Conservation (phyloP, 2,113 vertebrate species). For the Genyomyrus donnyi region DNA sequence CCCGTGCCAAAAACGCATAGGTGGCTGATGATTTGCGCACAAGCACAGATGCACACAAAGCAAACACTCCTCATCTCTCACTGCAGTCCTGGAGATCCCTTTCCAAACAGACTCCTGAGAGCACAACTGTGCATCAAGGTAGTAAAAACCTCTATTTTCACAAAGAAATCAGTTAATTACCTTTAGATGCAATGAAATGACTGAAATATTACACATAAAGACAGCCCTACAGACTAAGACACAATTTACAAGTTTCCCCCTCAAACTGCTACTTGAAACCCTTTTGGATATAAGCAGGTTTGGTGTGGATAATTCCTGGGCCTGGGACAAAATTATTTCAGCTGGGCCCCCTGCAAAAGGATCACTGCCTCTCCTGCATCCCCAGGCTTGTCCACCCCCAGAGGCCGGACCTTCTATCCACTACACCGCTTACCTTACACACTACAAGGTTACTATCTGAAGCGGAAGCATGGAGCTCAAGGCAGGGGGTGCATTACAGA, state of each 20-base stretch:
- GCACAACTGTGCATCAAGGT: not conserved
- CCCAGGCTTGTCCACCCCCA: not conserved
- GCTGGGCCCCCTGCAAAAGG: not conserved
- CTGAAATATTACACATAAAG: not conserved
- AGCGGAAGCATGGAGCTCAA: not conserved
- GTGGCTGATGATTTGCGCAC: not conserved
- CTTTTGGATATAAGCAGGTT: not conserved
- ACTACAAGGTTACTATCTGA: not conserved
- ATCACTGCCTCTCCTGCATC: not conserved
- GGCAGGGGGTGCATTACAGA: not conserved
- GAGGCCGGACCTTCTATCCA: not conserved
- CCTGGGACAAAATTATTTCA: not conserved
- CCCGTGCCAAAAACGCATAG: not conserved
- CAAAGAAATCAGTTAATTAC: not conserved
- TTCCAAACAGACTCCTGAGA: not conserved
- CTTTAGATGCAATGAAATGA: not conserved
- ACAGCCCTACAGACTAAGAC: not conserved
- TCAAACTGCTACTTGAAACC: not conserved
- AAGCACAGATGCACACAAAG: not conserved
- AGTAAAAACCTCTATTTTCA: not conserved
- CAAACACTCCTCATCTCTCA: not conserved
- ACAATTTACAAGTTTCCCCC: not conserved
- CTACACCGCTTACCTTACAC: not conserved
- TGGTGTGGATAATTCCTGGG: not conserved
- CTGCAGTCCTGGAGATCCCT: not conserved